A percentile compares a stretch with the other conserved stretches of the same genome.
These are phyloP conservation scores for Sisyra nigra DNA, from an alignment of 2,888 invertebrate genomes.

Conservation along the genomic window DNA sequence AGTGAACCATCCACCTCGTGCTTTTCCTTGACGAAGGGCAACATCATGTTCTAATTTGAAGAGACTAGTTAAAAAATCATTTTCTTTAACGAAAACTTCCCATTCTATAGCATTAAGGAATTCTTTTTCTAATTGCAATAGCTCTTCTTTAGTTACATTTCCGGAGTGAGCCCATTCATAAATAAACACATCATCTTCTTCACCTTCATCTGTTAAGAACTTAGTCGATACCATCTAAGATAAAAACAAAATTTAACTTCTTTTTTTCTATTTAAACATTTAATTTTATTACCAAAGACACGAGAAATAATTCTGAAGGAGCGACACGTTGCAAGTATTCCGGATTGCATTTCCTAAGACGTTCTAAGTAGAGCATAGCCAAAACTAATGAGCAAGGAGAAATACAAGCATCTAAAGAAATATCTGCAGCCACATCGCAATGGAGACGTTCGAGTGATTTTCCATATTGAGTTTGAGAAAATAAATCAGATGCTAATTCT, in stretches of 20 bases:
- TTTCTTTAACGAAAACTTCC: slow-evolving; percentile 65
- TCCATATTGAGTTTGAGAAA: slow-evolving; percentile 61
- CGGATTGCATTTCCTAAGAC: slow-evolving; percentile 65
- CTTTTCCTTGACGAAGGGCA: slow-evolving; percentile 52
- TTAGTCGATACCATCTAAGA: slow-evolving; percentile 89
- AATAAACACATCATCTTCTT: slow-evolving; percentile 79
- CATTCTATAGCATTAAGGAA: slow-evolving; percentile 87
- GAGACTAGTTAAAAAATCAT: slow-evolving; percentile 59
- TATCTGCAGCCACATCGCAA: slow-evolving; percentile 57
- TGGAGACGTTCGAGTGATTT: slow-evolving; percentile 62
- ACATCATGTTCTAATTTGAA: slow-evolving; percentile 50
- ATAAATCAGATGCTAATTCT: slow-evolving; percentile 74
- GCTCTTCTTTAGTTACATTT: slow-evolving; percentile 48
- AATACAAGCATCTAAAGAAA: slow-evolving; percentile 65
- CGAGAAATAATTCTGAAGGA: slow-evolving; percentile 85
- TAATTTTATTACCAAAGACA: slow-evolving; percentile 63
- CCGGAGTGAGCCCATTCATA: slow-evolving; percentile 87
- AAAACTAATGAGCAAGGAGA: slow-evolving; percentile 87
- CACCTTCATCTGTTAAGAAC: slow-evolving; percentile 85
- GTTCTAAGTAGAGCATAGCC: slow-evolving; percentile 84
- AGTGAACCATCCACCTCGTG: slow-evolving; percentile 70
- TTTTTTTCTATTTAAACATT: slow-evolving; percentile 8
- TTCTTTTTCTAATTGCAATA: slow-evolving; percentile 73
- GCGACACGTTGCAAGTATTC: slow-evolving; percentile 68
- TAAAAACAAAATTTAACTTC: slow-evolving; percentile 12